Evolutionary conservation across 2,113 vertebrate species (phyloP).

Genomic region (Bos taurus): DNA sequence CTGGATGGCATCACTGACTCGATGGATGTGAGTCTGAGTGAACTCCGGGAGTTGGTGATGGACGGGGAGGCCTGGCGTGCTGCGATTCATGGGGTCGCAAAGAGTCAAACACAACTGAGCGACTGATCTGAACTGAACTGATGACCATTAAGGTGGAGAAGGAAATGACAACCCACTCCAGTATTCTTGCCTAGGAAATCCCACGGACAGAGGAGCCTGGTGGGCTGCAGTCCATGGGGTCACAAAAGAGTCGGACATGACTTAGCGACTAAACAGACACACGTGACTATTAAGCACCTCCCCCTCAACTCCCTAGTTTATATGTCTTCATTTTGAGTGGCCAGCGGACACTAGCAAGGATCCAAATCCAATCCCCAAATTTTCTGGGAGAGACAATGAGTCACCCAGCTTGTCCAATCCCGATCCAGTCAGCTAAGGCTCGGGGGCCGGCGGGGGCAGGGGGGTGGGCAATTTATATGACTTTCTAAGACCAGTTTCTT

Average conservation of each 20-base stretch:
- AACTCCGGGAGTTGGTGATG: no score
- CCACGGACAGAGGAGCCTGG: background rate
- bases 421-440: background rate
- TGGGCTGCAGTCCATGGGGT: background rate
- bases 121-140: no score
- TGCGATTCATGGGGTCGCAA: no score
- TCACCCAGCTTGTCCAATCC: background rate
- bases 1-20: no score
- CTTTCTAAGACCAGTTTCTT: background rate
- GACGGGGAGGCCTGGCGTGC: no score
- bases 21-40: no score
- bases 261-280: background rate
- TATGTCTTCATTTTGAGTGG: background rate
- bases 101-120: no score
- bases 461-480: background rate
- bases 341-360: background rate
- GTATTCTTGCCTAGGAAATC: background rate
- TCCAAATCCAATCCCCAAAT: background rate
- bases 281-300: background rate
- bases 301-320: background rate
- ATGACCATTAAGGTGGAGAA: background rate
- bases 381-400: background rate
- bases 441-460: accelerated
- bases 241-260: background rate
- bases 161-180: background rate